Base-by-base conservation (phyloP, 2,113 vertebrate species). In the Dasypus novemcinctus region DNA sequence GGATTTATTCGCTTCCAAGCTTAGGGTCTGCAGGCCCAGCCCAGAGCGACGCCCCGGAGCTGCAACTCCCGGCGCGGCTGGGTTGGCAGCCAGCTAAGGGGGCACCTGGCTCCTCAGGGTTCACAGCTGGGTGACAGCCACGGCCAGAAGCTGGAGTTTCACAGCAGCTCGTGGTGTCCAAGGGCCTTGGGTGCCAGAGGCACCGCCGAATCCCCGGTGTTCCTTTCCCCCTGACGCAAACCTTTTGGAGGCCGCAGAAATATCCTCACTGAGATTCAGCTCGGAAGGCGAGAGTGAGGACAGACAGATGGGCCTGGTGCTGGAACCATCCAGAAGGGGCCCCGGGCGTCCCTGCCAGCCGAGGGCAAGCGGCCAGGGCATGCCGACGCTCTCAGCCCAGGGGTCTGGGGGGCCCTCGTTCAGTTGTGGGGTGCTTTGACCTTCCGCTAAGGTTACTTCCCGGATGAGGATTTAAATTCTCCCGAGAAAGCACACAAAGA, bases 191-290 rank as follows among this genome's bases (percentile, higher is more conserved):
- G 0, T 17, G 25, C 18, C 23, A 54, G 59, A n/a, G 29, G 12
- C 8, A 59, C 23, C 59, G 43, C 75, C 80, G 15, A 33, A 93
- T 61, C 31, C 17, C 49, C 12, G 0, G 49, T 38, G 38, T 87
- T 59, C 71, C 41, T 69, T 64, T 29, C 15, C 20, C 25, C 36
- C 17, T 0, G 7, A 57, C 0, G 0, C 33, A 63, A 4, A 64
- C 36, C 36, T 43, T n/a, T 12, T 74, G 76, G 61, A 27, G 36
- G 17, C 1, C 21, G 13, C 10, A 20, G 41, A 2, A 33, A 33
- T 76, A 64, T 46, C 2, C 31, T 33, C 76, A 29, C 68, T 49
- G 36, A 33, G 59, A 33, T 31, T 46, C 68, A 36, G 59, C 59
- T 8, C 72, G 7, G 54, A 84, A 54, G 46, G 7, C 21, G 38